These are phyloP conservation scores for Drosophila busckii DNA, from an alignment of 1,140 invertebrate genomes.

Conservation along the genomic window DNA sequence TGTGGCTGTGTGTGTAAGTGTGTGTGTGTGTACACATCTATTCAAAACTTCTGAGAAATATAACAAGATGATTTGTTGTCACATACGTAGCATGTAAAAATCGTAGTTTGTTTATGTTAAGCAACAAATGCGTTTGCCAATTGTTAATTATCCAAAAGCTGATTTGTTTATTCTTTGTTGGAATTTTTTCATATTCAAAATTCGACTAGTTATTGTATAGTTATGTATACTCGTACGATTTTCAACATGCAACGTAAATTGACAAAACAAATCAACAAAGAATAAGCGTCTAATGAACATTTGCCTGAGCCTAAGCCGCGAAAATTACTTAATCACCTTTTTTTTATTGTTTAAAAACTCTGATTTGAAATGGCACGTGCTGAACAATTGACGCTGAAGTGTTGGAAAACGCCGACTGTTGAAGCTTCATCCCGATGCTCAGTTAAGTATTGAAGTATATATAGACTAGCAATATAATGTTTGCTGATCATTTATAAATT, in stretches of 20 bases:
- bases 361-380: constrained; percentile 46
- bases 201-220: neutral
- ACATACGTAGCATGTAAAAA: constrained; percentile 46
- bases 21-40: neutral
- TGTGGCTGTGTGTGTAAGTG: constrained; percentile 1
- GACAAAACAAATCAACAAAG: constrained; percentile 6
- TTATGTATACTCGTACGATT: constrained; percentile 47
- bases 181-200: neutral
- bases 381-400: too few species aligned
- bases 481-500: too few species aligned
- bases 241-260: constrained; percentile 28
- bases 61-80: too few species aligned
- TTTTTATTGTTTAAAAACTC: constrained; percentile 11
- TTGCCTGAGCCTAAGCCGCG: constrained; percentile 6
- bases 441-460: too few species aligned
- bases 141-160: too few species aligned
- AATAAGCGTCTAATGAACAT: constrained; percentile 17
- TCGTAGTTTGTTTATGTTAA: constrained; percentile 28
- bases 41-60: too few species aligned
- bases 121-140: neutral
- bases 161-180: constrained; percentile 26
- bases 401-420: too few species aligned
- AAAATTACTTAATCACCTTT: constrained; percentile 42
- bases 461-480: too few species aligned
- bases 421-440: too few species aligned